These are phyloP conservation scores for Nilaparvata lugens DNA, from an alignment of 1,140 invertebrate species.

Conservation along the genomic window DNA sequence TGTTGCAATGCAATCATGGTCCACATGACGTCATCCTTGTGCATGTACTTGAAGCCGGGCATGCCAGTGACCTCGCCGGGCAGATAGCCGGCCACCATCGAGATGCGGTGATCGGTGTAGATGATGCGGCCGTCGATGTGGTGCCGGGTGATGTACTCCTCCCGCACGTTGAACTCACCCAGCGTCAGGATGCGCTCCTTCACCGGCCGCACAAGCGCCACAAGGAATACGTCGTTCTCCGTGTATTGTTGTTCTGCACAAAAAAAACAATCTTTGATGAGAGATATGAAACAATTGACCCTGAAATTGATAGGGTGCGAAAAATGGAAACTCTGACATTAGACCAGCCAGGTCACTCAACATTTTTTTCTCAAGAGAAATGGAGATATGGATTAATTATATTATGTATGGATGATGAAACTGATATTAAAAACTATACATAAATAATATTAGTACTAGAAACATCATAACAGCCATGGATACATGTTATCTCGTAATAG, in stretches of 20 bases:
- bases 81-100: conserved; percentile 75
- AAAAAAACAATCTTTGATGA: too few relatives aligned
- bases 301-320: too few relatives aligned
- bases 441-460: too few relatives aligned
- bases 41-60: conserved; percentile 79
- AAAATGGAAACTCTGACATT: too few relatives aligned
- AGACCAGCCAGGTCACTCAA: too few relatives aligned
- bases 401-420: too few relatives aligned
- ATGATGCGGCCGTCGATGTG: conserved; percentile 74
- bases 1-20: conserved; percentile 71
- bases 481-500: too few relatives aligned
- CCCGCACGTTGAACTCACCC: conserved; percentile 56
- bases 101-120: conserved; percentile 75
- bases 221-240: conserved; percentile 48
- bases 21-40: conserved; percentile 73
- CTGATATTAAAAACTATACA: too few relatives aligned
- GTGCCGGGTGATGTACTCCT: conserved; percentile 79
- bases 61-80: conserved; percentile 68
- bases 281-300: too few relatives aligned
- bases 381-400: too few relatives aligned
- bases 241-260: conserved; percentile 4
- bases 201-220: conserved; percentile 53
- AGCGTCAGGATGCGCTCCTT: conserved; percentile 54
- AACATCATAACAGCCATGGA: too few relatives aligned
- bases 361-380: too few relatives aligned